Evolutionary conservation across 2,888 invertebrate species (phyloP).

Genomic region (Danaus chrysippus): DNA sequence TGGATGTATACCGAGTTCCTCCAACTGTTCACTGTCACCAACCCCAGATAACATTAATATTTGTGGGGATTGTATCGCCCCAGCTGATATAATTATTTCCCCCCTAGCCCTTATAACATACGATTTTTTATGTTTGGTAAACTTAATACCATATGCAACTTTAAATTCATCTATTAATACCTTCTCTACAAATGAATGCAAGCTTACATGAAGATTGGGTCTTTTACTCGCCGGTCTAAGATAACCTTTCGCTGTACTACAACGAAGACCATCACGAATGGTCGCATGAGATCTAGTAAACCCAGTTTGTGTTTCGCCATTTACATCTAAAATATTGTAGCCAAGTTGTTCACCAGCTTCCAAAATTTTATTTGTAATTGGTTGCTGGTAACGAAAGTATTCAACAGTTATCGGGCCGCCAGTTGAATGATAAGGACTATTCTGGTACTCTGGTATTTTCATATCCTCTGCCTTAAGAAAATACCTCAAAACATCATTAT

Average conservation of each 20-base stretch:
- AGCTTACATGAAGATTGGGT: conserved; percentile 85
- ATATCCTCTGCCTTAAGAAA: conserved; percentile 90
- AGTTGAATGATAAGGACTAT: conserved; percentile 82
- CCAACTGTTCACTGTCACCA: conserved; percentile 82
- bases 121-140: conserved; percentile 77
- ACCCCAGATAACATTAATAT: conserved; percentile 92
- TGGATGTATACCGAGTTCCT: conserved; percentile 79
- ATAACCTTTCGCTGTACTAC: conserved; percentile 91
- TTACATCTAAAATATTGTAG: conserved; percentile 84
- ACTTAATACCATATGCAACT: conserved; percentile 83
- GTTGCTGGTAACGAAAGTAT: conserved; percentile 83
- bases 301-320: conserved; percentile 88
- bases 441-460: conserved; percentile 78
- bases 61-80: conserved; percentile 90
- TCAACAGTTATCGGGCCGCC: conserved; percentile 88
- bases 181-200: conserved; percentile 83
- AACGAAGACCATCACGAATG: conserved; percentile 86
- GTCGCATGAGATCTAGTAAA: conserved; percentile 89
- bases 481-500: conserved; percentile 84
- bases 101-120: conserved; percentile 80
- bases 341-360: conserved; percentile 84
- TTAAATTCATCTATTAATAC: conserved; percentile 81
- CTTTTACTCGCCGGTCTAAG: conserved; percentile 83
- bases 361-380: conserved; percentile 83
- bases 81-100: conserved; percentile 93